These are phyloP conservation scores for Pecten maximus DNA, from an alignment of 2,888 invertebrate species.

Conservation along the genomic window DNA sequence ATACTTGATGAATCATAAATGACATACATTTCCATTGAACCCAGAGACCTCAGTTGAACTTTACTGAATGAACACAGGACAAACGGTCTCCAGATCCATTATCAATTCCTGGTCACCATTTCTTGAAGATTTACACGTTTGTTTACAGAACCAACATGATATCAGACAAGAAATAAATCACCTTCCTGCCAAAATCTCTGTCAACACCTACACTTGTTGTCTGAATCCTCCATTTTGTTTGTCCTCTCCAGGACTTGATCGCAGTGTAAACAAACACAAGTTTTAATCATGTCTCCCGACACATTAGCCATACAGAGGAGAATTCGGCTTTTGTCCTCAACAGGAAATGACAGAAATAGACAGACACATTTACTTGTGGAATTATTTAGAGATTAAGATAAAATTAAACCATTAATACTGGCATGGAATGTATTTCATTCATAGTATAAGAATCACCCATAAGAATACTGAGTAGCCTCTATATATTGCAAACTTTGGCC, in stretches of 20 bases:
- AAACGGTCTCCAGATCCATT: neutral
- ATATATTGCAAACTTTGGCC: too few relatives aligned
- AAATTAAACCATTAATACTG: neutral
- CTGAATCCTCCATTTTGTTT: neutral
- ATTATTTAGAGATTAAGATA: neutral
- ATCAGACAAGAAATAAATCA: neutral
- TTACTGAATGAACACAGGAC: neutral
- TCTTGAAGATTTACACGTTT: neutral
- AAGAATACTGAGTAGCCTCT: too few relatives aligned
- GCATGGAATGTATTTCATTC: neutral
- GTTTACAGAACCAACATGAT: constrained; percentile 17
- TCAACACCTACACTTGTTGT: constrained; percentile 21
- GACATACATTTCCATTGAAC: neutral
- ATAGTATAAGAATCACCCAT: too few relatives aligned
- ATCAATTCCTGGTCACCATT: neutral
- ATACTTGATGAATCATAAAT: neutral
- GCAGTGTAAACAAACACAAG: neutral
- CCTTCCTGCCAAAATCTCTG: constrained; percentile 26
- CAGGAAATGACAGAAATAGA: neutral
- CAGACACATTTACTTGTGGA: neutral
- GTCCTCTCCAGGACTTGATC: neutral
- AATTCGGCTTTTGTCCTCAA: neutral
- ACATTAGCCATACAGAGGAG: neutral
- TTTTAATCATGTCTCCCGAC: constrained; percentile 5
- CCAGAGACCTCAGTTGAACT: neutral